These are phyloP conservation scores for Tor tambroides DNA, from an alignment of 2,113 vertebrate genomes.

Conservation along the genomic window DNA sequence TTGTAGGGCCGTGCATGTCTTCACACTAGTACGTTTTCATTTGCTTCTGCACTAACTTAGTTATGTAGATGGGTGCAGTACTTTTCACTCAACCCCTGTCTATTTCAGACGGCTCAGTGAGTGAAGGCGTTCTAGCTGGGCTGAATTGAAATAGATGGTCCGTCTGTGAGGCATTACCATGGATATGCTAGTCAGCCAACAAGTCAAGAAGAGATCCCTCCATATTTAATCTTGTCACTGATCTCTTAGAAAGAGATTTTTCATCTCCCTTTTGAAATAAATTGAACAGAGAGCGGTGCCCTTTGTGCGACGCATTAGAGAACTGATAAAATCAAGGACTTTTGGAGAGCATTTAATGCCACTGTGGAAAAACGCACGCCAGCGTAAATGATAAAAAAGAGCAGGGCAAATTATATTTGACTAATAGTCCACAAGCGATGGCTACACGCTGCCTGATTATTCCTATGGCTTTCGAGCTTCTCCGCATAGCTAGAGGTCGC, in stretches of 20 bases:
- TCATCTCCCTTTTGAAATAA: constrained; percentile 17
- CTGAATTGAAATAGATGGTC: constrained; percentile 57
- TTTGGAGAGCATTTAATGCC: constrained; percentile 30
- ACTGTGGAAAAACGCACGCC: neutral
- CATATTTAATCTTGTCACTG: constrained; percentile 31
- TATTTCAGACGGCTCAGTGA: neutral
- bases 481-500: constrained; percentile 37
- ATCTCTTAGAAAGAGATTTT: constrained; percentile 33
- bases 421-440: constrained; percentile 45
- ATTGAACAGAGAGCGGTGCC: neutral
- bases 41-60: neutral
- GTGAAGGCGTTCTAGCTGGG: constrained; percentile 16
- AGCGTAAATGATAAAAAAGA: constrained; percentile 16
- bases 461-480: constrained; percentile 37
- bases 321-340: constrained; percentile 36
- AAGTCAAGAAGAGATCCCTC: constrained; percentile 46
- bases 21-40: neutral
- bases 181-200: constrained; percentile 63
- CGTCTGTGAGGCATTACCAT: constrained; percentile 53
- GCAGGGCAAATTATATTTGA: constrained; percentile 41
- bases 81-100: constrained; percentile 30
- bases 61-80: constrained; percentile 1
- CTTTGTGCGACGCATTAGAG: constrained; percentile 5
- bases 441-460: constrained; percentile 32
- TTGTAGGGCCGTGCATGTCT: neutral